Evolutionary conservation across 2,888 invertebrate species (phyloP), one percentile per base, ranked within the genome.

Genomic region (Pteria penguin): DNA sequence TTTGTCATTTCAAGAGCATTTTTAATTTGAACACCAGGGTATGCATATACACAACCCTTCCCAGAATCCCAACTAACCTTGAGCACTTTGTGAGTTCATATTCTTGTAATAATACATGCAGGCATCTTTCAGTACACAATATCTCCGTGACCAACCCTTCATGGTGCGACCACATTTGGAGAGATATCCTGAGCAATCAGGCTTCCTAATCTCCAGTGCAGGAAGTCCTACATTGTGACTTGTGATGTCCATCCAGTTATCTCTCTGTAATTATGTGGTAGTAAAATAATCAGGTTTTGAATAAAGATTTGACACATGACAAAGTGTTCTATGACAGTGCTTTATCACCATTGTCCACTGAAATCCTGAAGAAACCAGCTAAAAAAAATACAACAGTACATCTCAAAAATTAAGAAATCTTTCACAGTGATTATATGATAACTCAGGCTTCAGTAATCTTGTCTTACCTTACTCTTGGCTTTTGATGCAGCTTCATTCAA

Each of bases 91-190:
- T 87, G 97, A 96, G 90, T 95, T 96, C 2, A 95, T 95, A 91
- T 97, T 97, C 84, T 95, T 95, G 93, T 97, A 98, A 93, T 98
- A 97, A 93, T 97, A 98, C 29, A 98, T 94, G 86, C 97, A 97
- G 58, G 97, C 98, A 92, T 98, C 97, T 92, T 98, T 98, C 61
- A 98, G 94, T 45, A 98, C 96, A 93, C 97, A 98, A 93, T 97
- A 98, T 69, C 97, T 94, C 88, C 96, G 95, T 78, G 96, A 96
- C 97, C 98, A 98, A 26, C 96, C 95, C 85, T 93, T 93, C 89
- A 96, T 96, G 94, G 96, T 83, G 65, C 92, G 88, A 45, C 93
- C 93, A 81, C 97, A 94, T 93, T 97, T 97, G 93, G 95, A 95
- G 75, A 98, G 94, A 92, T 96, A 96, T n/a, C 98, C 98, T 90